Conservation (phyloP, 2,888 invertebrate genomes). For the Boloria euphrosyne region DNA sequence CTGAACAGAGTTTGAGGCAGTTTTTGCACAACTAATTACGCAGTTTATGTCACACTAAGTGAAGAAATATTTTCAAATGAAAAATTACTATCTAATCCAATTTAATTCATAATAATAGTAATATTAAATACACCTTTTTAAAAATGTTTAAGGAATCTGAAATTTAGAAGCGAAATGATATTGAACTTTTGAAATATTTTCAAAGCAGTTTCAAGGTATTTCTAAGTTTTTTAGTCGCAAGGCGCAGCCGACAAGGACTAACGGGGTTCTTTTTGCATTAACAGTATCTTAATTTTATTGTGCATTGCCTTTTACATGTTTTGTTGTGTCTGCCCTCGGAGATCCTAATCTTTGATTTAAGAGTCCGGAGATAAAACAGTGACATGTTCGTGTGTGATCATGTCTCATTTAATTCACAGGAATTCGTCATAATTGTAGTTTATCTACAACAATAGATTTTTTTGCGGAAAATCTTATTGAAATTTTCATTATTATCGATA, state of each 20-base stretch:
- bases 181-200: too few relatives aligned
- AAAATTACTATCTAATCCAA: too few relatives aligned
- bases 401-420: constrained; percentile 8
- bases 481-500: too few relatives aligned
- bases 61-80: too few relatives aligned
- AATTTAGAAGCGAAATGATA: constrained; percentile 14
- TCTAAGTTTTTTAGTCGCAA: constrained; percentile 33
- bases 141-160: constrained; percentile 32
- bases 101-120: not conserved
- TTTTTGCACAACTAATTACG: too few relatives aligned
- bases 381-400: constrained; percentile 26
- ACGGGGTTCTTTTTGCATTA: constrained; percentile 54
- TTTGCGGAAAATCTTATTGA: too few relatives aligned
- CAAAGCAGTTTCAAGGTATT: constrained; percentile 23
- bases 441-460: not conserved
- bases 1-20: too few relatives aligned
- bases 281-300: constrained; percentile 52
- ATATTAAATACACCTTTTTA: not conserved
- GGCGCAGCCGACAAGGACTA: constrained; percentile 55
- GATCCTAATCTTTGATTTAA: constrained; percentile 64
- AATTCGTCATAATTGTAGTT: not conserved
- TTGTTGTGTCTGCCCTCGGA: constrained; percentile 60
- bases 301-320: constrained; percentile 54
- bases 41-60: too few relatives aligned
- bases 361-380: constrained; percentile 43